Percentiles rank a stretch among this genome's conserved stretches.
Evolutionary conservation across 2,888 invertebrate species (phyloP).

Genomic region (Ornithoptera priamus): DNA sequence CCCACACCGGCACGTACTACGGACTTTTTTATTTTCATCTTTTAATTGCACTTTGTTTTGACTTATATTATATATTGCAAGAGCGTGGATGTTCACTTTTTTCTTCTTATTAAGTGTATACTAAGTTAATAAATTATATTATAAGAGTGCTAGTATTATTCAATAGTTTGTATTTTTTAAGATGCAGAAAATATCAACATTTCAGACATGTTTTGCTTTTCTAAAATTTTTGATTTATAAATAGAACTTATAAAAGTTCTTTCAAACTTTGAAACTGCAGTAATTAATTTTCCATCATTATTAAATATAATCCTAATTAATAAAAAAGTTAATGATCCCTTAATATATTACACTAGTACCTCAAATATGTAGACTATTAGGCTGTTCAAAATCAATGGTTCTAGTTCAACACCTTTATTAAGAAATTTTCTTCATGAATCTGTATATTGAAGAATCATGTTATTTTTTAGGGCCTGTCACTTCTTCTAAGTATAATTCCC

Average conservation of each 20-base stretch:
- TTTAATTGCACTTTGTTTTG: slow-evolving; percentile 58
- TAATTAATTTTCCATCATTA: no score
- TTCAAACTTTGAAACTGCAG: no score
- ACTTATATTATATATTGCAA: slow-evolving; percentile 56
- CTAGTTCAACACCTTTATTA: no score
- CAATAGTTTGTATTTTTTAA: slow-evolving; percentile 32
- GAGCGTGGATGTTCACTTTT: slow-evolving; percentile 55
- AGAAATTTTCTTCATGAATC: not conserved
- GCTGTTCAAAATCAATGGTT: no score
- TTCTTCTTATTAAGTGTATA: slow-evolving; percentile 36
- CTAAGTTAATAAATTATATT: slow-evolving; percentile 46
- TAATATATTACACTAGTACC: no score
- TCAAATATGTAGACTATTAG: no score
- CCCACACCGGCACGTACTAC: slow-evolving; percentile 48
- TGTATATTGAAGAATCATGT: slow-evolving; percentile 14
- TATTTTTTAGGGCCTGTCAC: slow-evolving; percentile 69
- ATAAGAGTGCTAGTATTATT: slow-evolving; percentile 52
- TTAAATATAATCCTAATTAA: no score
- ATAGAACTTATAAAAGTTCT: no score
- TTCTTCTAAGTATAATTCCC: slow-evolving; percentile 68
- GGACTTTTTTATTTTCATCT: slow-evolving; percentile 64
- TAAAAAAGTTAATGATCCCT: no score
- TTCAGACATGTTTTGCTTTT: not conserved
- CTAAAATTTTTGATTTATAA: no score
- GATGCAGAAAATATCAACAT: not conserved